Evolutionary conservation across 2,888 invertebrate genomes (phyloP).

Genomic region (Azorinus chamasolen): DNA sequence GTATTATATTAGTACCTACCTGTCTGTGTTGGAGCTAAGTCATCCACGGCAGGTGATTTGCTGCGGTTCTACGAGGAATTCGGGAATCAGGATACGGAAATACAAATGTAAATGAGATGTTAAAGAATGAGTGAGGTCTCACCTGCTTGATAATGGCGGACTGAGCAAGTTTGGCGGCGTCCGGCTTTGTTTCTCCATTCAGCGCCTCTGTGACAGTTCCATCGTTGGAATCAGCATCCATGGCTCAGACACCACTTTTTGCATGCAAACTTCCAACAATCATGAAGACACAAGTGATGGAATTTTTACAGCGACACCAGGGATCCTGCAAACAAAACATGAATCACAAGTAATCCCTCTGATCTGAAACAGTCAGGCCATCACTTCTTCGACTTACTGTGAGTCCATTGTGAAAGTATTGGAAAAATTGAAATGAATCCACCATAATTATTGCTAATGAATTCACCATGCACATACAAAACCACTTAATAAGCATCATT

Average conservation of each 20-base stretch:
- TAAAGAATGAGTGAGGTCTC: slow-evolving; percentile 32
- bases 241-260: slow-evolving; percentile 41
- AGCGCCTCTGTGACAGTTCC: slow-evolving; percentile 78
- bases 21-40: too few relatives aligned
- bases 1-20: not conserved
- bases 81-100: too few relatives aligned
- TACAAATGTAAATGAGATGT: too few relatives aligned
- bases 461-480: slow-evolving; percentile 8
- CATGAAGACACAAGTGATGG: slow-evolving; percentile 12
- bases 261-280: slow-evolving; percentile 17
- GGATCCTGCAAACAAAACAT: not conserved
- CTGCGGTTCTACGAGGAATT: too few relatives aligned
- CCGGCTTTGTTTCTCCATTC: slow-evolving; percentile 84
- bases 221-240: slow-evolving; percentile 84
- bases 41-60: too few relatives aligned
- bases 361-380: too few relatives aligned
- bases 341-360: not conserved
- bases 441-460: slow-evolving; percentile 17
- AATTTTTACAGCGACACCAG: too few relatives aligned
- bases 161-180: slow-evolving; percentile 84
- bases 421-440: not conserved
- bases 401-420: too few relatives aligned
- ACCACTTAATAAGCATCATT: slow-evolving; percentile 17
- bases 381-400: too few relatives aligned
- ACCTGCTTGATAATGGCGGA: slow-evolving; percentile 86